Evolutionary conservation across 2,888 invertebrate genomes (phyloP).

Genomic region (Aporophyla nigra): DNA sequence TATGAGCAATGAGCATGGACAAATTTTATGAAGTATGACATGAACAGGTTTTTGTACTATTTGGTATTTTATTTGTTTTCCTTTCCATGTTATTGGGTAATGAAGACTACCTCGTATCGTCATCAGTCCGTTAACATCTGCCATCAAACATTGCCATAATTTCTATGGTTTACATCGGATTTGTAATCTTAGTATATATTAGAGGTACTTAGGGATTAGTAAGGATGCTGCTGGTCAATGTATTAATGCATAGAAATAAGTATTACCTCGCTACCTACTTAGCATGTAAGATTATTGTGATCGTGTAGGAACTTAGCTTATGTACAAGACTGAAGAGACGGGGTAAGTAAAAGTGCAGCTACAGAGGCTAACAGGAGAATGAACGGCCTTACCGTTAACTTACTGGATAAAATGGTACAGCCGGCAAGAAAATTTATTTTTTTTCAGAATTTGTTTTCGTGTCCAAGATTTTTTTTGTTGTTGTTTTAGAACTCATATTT

Average conservation of each 20-base stretch:
- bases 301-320: neutral
- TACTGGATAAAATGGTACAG: neutral
- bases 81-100: constrained; percentile 45
- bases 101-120: constrained; percentile 18
- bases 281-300: neutral
- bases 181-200: constrained; percentile 11
- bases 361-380: neutral
- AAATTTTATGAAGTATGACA: constrained; percentile 30
- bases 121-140: constrained; percentile 11
- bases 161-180: constrained; percentile 13
- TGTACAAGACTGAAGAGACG: neutral
- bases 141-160: constrained; percentile 8
- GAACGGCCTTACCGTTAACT: no score
- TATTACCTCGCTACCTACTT: neutral
- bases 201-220: neutral
- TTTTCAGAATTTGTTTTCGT: no score
- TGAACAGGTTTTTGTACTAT: constrained; percentile 26
- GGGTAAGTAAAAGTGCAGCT: neutral
- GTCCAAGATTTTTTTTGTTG: no score
- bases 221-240: neutral
- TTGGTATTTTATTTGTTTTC: constrained; percentile 39
- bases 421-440: neutral
- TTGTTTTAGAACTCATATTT: neutral
- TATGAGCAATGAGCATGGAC: constrained; percentile 5
- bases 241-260: constrained; percentile 4